Evolutionary conservation across 2,113 vertebrate species (phyloP).

Genomic region (Prionailurus bengalensis): DNA sequence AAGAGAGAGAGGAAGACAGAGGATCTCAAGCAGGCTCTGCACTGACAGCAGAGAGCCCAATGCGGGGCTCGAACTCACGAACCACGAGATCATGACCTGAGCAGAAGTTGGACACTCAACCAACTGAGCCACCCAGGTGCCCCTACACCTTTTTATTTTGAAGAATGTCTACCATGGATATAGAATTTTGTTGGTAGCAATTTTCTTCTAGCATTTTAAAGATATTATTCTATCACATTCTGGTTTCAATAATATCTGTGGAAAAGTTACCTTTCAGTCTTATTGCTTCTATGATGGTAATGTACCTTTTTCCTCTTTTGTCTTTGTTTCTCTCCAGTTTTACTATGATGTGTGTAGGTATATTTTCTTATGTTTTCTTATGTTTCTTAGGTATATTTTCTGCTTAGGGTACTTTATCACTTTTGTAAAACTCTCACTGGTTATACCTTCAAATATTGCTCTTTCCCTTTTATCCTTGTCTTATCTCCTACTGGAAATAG

Average conservation of each 20-base stretch:
- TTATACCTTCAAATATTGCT: not conserved
- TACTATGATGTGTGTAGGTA: not conserved
- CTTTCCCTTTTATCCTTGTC: not conserved
- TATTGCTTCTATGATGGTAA: not conserved
- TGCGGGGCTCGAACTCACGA: too few relatives aligned
- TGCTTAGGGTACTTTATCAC: not conserved
- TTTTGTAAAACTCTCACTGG: not conserved
- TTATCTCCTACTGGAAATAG: not conserved
- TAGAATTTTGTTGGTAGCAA: not conserved
- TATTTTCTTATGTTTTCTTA: not conserved
- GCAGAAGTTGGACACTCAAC: too few relatives aligned
- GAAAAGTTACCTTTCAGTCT: not conserved
- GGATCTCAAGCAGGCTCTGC: too few relatives aligned
- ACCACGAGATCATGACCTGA: too few relatives aligned
- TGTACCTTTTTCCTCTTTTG: too few relatives aligned
- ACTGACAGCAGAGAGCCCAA: too few relatives aligned
- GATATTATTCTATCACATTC: not conserved
- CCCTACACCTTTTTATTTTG: not conserved
- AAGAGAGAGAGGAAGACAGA: too few relatives aligned
- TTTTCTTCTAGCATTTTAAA: not conserved
- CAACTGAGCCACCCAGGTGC: too few relatives aligned
- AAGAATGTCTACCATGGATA: not conserved
- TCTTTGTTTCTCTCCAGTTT: not conserved
- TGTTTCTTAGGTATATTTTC: too few relatives aligned
- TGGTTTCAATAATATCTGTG: not conserved